A percentile compares a stretch with the other conserved stretches of the same genome.
phyloP scores from a whole-genome alignment of 2,797 vertebrate species.

The Coendou prehensilis region DNA sequence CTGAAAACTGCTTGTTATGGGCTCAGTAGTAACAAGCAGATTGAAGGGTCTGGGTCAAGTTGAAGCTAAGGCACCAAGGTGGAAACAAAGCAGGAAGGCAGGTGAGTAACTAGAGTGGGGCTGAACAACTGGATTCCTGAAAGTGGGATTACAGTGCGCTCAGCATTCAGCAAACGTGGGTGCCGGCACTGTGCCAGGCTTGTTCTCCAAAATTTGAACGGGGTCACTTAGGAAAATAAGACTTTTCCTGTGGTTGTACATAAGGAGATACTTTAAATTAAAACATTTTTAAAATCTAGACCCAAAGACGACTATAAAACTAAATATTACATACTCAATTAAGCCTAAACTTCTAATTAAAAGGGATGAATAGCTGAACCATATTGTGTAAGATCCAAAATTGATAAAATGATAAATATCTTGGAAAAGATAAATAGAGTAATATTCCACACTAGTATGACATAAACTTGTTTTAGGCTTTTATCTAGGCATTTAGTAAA shows the following conservation, averaged over 20 bases:
- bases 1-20: not conserved
- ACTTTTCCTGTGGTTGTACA: conserved; percentile 10
- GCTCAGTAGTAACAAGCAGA: not conserved
- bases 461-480: conserved; percentile 10
- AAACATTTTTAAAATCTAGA: conserved; percentile 24
- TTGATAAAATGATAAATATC: not conserved
- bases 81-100: conserved; percentile 46
- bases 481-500: conserved; percentile 58
- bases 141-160: not conserved
- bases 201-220: not conserved
- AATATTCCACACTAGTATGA: not conserved
- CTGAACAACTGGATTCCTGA: not conserved
- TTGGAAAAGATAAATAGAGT: conserved; percentile 35
- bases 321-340: not conserved
- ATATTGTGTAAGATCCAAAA: not conserved
- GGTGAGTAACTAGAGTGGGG: not conserved
- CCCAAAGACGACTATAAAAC: conserved; percentile 26
- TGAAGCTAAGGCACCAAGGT: not conserved
- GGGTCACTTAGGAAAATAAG: not conserved
- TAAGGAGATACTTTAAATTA: conserved; percentile 11
- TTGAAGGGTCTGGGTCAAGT: not conserved
- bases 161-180: not conserved
- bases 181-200: not conserved
- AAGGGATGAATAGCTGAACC: not conserved
- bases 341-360: conserved; percentile 9